Base-by-base conservation (phyloP, 2,113 vertebrate species). In the Lepus americanus region DNA sequence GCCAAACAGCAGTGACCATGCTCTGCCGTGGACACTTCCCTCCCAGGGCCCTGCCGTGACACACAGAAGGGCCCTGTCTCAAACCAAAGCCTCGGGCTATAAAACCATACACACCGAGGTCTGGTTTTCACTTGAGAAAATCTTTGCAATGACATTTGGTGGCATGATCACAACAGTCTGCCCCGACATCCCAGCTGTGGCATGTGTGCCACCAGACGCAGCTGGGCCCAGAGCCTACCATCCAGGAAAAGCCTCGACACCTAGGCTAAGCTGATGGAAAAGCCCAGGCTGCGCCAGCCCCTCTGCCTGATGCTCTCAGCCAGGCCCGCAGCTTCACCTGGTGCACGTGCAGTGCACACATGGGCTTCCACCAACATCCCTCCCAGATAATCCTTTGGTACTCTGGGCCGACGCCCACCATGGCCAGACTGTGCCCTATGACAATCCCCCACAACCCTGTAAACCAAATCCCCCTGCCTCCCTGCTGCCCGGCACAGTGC, bases 201-300 rank as follows among this genome's bases (percentile, higher is more conserved):
- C 11, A 33, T 5, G 6, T 0, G 0, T 0, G 5, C 13, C 7
- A 49, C 39, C 66, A 6, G 1, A 25, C 36, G 9, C 10, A 9
- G 6, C 0, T 0, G 2, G 22, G 33, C 44, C 66, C 5, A 12
- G 64, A 0, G 14, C 13, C 11, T 0, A 8, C 53, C 14, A 20
- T 9, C 17, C 73, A 5, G 20, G 31, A 72, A 17, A 29, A 27
- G 31, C 10, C 53, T 72, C 4, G 0, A 10, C 25, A 64, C 0
- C 0, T 12, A 7, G 23, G 2, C n/a, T 20, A 63, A 6, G 13
- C 20, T 1, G 22, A 77, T 10, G 11, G 44, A 11, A n/a, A 70
- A 33, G 67, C 36, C 13, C 53, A 61, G 23, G 16, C 59, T 31
- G 23, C 17, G 67, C 74, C 70, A 49, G 73, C 84, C 27, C 84